Conservation (phyloP, 2,888 invertebrate species). For the Liodrosophila aerea region DNA sequence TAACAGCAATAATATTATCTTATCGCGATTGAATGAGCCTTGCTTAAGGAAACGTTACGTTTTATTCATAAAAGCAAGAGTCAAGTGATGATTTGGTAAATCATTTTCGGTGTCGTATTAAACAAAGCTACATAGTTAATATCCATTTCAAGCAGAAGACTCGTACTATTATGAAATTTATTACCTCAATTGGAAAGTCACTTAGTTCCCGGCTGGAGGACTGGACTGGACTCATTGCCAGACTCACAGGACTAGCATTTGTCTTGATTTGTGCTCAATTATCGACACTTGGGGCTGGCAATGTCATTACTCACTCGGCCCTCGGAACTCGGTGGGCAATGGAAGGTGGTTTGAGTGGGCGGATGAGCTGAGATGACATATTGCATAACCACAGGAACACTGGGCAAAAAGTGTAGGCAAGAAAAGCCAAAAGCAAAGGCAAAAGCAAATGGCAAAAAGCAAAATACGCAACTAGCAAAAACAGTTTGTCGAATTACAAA, state of each 20-base stretch:
- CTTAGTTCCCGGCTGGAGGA: neutral
- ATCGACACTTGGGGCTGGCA: conserved; percentile 43
- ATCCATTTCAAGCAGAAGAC: no score
- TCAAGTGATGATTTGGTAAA: no score
- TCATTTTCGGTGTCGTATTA: no score
- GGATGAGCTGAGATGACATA: conserved; percentile 37
- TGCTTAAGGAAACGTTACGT: no score
- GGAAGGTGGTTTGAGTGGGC: neutral
- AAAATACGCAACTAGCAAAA: conserved; percentile 25
- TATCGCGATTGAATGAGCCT: no score
- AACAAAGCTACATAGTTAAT: no score
- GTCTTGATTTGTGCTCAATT: conserved; percentile 52
- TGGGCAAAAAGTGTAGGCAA: conserved; percentile 9
- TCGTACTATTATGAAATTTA: no score
- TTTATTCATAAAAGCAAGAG: no score
- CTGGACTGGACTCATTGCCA: conserved; percentile 6
- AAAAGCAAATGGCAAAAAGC: conserved; percentile 13
- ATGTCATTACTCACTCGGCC: conserved; percentile 27
- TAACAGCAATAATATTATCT: no score
- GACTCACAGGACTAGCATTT: conserved; percentile 17
- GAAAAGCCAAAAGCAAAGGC: neutral
- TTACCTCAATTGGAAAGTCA: no score
- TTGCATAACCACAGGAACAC: conserved; percentile 46
- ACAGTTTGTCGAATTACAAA: conserved; percentile 55
- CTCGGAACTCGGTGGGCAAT: no score